phyloP scores from a whole-genome alignment of 2,113 vertebrate genomes.

The Indicator indicator region DNA sequence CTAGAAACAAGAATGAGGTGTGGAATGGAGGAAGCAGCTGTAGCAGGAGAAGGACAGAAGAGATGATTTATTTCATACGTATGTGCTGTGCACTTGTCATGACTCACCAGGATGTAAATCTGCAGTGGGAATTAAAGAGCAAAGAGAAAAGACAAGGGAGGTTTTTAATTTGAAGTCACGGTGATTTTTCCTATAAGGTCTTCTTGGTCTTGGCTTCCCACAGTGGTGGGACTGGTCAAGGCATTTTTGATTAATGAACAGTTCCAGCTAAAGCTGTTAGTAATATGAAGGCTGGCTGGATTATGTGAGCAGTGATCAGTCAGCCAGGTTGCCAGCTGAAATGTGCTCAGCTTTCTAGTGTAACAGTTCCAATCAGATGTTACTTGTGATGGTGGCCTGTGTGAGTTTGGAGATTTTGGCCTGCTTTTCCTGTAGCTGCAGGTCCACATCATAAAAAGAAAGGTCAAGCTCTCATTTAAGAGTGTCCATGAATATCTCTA shows the following conservation, averaged over 20 bases:
- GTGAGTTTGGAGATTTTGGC: not conserved
- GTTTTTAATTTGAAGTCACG: not conserved
- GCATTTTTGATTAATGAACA: not conserved
- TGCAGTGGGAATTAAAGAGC: conserved; percentile 8
- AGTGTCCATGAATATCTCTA: not conserved
- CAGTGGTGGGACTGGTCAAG: not conserved
- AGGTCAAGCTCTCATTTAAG: not conserved
- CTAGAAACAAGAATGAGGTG: conserved; percentile 11
- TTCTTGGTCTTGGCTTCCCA: not conserved
- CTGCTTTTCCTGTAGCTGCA: not conserved
- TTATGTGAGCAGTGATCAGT: not conserved
- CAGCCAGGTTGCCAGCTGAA: not conserved
- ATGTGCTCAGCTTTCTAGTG: not conserved
- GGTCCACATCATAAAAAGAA: not conserved
- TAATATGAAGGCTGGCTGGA: not conserved
- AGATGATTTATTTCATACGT: conserved; percentile 30
- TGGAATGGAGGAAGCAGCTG: conserved; percentile 13
- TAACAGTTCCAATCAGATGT: not conserved
- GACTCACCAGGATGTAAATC: not conserved
- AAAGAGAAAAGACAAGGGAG: not conserved
- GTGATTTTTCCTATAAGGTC: not conserved
- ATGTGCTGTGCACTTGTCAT: conserved; percentile 22
- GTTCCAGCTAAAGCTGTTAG: not conserved
- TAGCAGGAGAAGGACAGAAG: not conserved
- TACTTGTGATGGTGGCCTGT: not conserved